Conservation (phyloP, 37 sponge, comb jelly and placozoan species). For the Halisarca cf. caerulea region DNA sequence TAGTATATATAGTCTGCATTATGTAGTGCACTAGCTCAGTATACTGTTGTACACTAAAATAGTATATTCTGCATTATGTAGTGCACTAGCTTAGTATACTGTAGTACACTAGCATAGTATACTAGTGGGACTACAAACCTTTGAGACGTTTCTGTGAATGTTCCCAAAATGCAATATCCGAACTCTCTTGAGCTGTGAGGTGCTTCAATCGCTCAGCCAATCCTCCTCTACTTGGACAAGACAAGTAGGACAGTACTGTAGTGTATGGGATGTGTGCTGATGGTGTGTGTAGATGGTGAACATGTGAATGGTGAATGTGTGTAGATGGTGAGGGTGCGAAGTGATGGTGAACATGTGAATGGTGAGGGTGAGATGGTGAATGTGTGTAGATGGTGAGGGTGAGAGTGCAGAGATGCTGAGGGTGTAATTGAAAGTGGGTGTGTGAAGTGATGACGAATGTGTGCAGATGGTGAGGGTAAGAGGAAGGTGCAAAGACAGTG, state of each 20-base stretch:
- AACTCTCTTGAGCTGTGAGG: neutral
- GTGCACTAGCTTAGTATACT: neutral
- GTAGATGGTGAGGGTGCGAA: neutral
- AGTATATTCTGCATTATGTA: neutral
- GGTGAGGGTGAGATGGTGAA: too few relatives aligned
- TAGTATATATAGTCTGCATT: too few relatives aligned
- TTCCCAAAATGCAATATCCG: conserved; percentile 22
- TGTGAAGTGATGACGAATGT: too few relatives aligned
- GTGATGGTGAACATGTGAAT: neutral
- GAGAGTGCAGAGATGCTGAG: neutral
- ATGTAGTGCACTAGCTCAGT: too few relatives aligned
- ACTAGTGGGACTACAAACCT: too few relatives aligned
- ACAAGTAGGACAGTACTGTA: too few relatives aligned
- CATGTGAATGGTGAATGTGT: neutral
- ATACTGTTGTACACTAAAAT: too few relatives aligned
- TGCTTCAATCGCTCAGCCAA: conserved; percentile 12
- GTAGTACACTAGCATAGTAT: too few relatives aligned
- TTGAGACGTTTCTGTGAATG: conserved; percentile 3
- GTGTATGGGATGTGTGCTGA: neutral
- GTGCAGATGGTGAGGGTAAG: neutral
- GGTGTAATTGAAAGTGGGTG: neutral
- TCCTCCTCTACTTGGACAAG: neutral
- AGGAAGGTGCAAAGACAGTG: neutral
- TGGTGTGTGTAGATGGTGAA: neutral
- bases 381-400: too few relatives aligned